phyloP scores from a whole-genome alignment of 2,888 invertebrate genomes.

The Timema cristinae region DNA sequence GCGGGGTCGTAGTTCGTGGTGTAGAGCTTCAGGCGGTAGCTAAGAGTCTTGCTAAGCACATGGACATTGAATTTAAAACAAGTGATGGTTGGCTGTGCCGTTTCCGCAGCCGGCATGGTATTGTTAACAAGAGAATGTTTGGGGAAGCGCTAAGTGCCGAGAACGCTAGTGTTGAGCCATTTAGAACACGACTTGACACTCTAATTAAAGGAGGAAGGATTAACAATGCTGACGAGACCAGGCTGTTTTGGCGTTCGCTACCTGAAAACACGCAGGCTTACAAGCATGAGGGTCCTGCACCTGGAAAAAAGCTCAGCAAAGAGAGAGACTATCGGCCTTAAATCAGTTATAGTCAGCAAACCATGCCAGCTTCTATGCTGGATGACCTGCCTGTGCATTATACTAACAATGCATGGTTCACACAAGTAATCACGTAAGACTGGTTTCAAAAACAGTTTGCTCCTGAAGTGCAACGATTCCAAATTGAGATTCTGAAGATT shows the following conservation, averaged over 20 bases:
- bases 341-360: neutral
- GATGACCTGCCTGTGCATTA: neutral
- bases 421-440: neutral
- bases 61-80: slow-evolving; percentile 15
- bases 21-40: slow-evolving; percentile 14
- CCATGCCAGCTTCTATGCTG: neutral
- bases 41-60: slow-evolving; percentile 13
- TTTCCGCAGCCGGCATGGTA: slow-evolving; percentile 9
- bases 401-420: slow-evolving; percentile 6
- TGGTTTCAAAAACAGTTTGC: neutral
- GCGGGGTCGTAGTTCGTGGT: neutral
- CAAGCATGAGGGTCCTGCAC: neutral
- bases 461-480: neutral
- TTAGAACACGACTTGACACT: neutral
- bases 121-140: neutral
- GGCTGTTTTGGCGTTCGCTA: neutral
- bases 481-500: neutral
- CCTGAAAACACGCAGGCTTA: neutral
- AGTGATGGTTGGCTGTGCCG: slow-evolving; percentile 18
- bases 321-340: neutral
- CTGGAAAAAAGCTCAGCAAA: neutral
- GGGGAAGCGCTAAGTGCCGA: slow-evolving; percentile 6
- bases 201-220: neutral
- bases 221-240: neutral
- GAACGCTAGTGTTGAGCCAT: neutral